Conservation (phyloP, 2,113 vertebrate species). For the Sturnira hondurensis region DNA sequence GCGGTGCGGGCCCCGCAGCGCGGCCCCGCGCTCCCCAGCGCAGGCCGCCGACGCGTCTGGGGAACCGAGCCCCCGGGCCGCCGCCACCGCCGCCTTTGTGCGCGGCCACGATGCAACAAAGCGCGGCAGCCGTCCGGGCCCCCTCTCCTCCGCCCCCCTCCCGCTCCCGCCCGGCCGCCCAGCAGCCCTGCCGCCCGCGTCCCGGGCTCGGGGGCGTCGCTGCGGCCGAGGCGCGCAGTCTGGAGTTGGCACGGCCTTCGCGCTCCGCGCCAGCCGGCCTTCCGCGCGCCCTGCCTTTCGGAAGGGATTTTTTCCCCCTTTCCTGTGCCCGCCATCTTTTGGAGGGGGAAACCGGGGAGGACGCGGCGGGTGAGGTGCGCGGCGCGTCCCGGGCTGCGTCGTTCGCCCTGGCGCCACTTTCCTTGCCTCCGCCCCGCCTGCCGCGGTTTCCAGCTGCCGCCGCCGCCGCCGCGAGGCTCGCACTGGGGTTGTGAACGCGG, state of each 20-base stretch:
- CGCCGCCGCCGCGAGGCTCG: neutral
- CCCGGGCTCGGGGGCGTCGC: slow-evolving; percentile 63
- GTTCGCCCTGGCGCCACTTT: slow-evolving; percentile 24
- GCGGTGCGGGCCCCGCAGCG: slow-evolving; percentile 29
- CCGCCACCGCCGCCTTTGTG: slow-evolving; percentile 82
- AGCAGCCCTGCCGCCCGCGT: neutral
- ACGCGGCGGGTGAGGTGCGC: slow-evolving; percentile 42
- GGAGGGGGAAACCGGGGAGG: slow-evolving; percentile 60
- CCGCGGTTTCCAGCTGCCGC: neutral
- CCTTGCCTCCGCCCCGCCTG: neutral
- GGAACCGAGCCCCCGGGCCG: slow-evolving; percentile 48
- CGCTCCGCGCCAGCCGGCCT: slow-evolving; percentile 46
- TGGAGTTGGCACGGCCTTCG: slow-evolving; percentile 53
- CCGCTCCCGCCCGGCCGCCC: neutral
- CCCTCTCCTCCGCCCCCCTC: neutral
- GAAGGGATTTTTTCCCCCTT: slow-evolving; percentile 48
- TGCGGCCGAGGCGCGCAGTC: slow-evolving; percentile 54
- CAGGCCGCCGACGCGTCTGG: slow-evolving; percentile 51
- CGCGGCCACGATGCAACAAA: slow-evolving; percentile 89
- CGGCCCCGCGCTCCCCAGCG: slow-evolving; percentile 53
- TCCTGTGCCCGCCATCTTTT: slow-evolving; percentile 95
- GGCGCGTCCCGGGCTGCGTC: neutral
- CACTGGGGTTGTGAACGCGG: neutral
- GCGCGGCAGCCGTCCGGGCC: slow-evolving; percentile 66
- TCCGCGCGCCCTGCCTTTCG: slow-evolving; percentile 38